Percentiles rank a stretch among this genome's conserved stretches.
Conservation (phyloP, 2,113 vertebrate species). For the Taurulus bubalis region DNA sequence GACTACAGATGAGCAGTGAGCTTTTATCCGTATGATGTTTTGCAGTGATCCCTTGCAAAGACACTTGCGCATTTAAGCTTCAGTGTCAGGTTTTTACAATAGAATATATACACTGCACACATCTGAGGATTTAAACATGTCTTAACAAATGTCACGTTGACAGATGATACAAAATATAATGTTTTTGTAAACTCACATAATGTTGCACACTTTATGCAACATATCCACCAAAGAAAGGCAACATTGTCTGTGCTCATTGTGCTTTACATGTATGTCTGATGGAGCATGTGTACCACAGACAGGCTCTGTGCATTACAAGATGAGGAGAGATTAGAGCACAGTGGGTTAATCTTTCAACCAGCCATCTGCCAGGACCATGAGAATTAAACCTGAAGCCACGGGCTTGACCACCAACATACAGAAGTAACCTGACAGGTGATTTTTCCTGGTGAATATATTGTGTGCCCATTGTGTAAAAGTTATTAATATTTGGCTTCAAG, state of each 20-base stretch:
- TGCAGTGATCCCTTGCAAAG: constrained; percentile 15
- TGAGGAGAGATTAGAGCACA: constrained; percentile 82
- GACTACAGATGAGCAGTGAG: constrained; percentile 62
- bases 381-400: constrained; percentile 78
- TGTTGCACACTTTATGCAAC: neutral
- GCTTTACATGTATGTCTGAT: constrained; percentile 45
- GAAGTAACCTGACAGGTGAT: constrained; percentile 60
- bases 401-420: constrained; percentile 45
- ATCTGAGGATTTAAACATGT: constrained; percentile 2
- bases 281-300: constrained; percentile 62
- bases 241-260: constrained; percentile 54
- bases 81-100: neutral
- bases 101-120: neutral
- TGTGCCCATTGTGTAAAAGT: neutral
- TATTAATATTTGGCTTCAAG: neutral
- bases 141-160: neutral
- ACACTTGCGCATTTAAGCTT: constrained; percentile 30
- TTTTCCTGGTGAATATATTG: constrained; percentile 17
- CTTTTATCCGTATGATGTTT: constrained; percentile 52
- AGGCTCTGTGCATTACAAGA: constrained; percentile 80
- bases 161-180: neutral
- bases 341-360: constrained; percentile 82
- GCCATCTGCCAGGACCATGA: constrained; percentile 80
- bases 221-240: neutral
- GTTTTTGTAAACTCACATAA: neutral